Evolutionary conservation across 2,888 invertebrate genomes (phyloP).

Genomic region (Pogonocherus hispidulus): DNA sequence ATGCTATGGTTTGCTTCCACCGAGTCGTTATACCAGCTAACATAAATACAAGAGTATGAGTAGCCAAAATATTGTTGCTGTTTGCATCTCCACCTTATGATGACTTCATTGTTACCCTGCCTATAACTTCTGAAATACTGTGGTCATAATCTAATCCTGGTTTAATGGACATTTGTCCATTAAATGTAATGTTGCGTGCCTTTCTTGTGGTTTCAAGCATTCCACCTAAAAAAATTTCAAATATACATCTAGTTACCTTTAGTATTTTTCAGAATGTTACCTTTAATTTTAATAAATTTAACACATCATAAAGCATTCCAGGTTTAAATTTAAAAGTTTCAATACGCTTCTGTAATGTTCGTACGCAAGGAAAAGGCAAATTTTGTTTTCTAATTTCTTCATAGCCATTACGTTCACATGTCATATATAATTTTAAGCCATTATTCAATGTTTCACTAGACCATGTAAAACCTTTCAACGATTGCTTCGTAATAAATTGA

Average conservation of each 20-base stretch:
- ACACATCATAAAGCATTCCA: background rate
- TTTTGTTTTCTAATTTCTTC: background rate
- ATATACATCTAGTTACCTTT: no score
- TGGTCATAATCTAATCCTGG: background rate
- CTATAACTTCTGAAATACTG: background rate
- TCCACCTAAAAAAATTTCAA: no score
- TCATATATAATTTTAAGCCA: no score
- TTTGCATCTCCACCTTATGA: background rate
- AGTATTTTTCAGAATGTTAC: no score
- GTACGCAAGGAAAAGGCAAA: background rate
- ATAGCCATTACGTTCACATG: no score
- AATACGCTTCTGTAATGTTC: background rate
- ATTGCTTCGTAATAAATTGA: no score
- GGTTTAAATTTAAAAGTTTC: background rate
- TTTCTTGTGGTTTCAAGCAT: background rate
- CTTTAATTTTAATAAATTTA: background rate
- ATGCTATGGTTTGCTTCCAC: constrained; percentile 1
- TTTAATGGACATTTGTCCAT: background rate
- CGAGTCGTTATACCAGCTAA: background rate
- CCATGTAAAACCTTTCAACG: no score
- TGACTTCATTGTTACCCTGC: background rate
- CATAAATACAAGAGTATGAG: background rate
- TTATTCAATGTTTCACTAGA: no score
- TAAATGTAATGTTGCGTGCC: background rate
- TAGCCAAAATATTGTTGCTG: background rate